Evolutionary conservation across 2,797 vertebrate genomes (phyloP).

Genomic region (Acestrorhynchus altus): DNA sequence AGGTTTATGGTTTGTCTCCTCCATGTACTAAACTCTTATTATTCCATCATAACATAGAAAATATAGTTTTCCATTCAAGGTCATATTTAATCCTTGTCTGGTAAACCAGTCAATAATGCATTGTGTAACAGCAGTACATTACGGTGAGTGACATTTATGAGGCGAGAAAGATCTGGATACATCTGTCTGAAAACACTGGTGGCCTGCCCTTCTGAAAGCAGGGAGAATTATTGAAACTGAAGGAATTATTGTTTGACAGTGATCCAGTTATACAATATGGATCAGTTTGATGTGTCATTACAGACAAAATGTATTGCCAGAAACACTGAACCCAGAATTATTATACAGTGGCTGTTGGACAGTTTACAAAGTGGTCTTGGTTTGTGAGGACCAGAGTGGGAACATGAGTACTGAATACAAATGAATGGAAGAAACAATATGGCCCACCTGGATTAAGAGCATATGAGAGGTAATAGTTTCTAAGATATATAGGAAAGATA

Average conservation of each 20-base stretch:
- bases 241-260: background rate
- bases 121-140: background rate
- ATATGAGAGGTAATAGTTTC: background rate
- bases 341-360: background rate
- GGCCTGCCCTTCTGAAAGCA: too few species aligned
- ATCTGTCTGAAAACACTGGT: too few species aligned
- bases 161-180: too few species aligned
- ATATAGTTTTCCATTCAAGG: too few species aligned
- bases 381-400: background rate
- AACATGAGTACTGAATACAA: background rate
- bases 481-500: background rate
- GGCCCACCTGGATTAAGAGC: background rate
- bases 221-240: background rate
- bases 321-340: background rate
- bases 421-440: background rate
- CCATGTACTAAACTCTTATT: too few species aligned
- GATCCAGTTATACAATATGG: background rate
- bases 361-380: background rate
- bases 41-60: too few species aligned
- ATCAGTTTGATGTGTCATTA: background rate
- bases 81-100: too few species aligned
- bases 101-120: too few species aligned
- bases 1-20: too few species aligned
- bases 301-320: background rate
- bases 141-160: too few species aligned